Conservation (phyloP, 2,888 invertebrate genomes). For the Ophonus ardosiacus region DNA sequence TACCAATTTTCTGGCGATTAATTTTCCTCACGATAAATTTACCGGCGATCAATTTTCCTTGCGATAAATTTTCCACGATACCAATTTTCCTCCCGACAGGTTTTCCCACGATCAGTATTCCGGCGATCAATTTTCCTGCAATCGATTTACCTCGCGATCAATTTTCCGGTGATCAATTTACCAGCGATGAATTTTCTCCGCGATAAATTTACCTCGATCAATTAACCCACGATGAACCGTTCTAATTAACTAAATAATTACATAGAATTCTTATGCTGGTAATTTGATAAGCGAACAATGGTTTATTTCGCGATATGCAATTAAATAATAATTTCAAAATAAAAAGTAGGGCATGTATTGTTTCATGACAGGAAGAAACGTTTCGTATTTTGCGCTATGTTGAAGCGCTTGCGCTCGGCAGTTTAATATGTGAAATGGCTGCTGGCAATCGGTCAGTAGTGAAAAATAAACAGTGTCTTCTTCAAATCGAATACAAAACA, state of each 20-base stretch:
- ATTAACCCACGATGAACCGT: too few species aligned
- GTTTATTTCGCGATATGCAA: constrained; percentile 34
- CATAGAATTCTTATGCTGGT: constrained; percentile 16
- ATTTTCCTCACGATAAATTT: too few species aligned
- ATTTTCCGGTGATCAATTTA: too few species aligned
- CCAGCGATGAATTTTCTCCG: too few species aligned
- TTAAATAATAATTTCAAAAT: constrained; percentile 37
- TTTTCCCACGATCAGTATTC: too few species aligned
- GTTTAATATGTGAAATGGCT: constrained; percentile 70
- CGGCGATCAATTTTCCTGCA: too few species aligned
- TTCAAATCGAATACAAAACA: constrained; percentile 67
- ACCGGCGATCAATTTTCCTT: too few species aligned
- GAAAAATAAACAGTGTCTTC: constrained; percentile 65
- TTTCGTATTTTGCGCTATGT: constrained; percentile 57
- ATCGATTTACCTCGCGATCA: too few species aligned
- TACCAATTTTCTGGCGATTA: too few species aligned
- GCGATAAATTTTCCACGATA: too few species aligned
- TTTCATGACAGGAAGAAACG: constrained; percentile 50
- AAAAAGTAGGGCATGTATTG: constrained; percentile 59
- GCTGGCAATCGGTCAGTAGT: constrained; percentile 72
- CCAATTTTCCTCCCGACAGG: too few species aligned
- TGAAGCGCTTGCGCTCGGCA: constrained; percentile 50
- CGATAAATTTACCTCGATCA: too few species aligned
- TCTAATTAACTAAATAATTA: constrained; percentile 26
- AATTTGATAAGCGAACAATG: constrained; percentile 17